phyloP scores from a whole-genome alignment of 2,888 invertebrate genomes.

The Steinernema carpocapsae region DNA sequence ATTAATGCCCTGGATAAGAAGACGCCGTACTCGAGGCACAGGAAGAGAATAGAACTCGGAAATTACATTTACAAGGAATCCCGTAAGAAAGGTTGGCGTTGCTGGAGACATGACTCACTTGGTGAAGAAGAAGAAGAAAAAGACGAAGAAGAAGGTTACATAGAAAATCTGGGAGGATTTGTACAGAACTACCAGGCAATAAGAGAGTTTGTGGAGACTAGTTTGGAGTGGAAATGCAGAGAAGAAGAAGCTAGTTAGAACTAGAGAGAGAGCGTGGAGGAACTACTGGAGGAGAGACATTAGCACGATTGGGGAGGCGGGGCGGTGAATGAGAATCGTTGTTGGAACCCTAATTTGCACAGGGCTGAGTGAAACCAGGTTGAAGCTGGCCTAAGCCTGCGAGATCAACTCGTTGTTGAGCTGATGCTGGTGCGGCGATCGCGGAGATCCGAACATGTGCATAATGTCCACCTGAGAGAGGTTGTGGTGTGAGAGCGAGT shows the following conservation, averaged over 20 bases:
- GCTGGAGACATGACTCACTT: slow-evolving; percentile 30
- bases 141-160: too few relatives aligned
- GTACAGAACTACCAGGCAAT: slow-evolving; percentile 29
- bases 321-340: slow-evolving; percentile 30
- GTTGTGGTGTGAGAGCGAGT: slow-evolving; percentile 32
- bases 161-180: slow-evolving; percentile 25
- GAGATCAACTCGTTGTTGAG: slow-evolving; percentile 35
- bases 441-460: slow-evolving; percentile 35
- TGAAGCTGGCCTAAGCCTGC: slow-evolving; percentile 30
- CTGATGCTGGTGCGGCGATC: slow-evolving; percentile 34
- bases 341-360: slow-evolving; percentile 24
- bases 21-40: slow-evolving; percentile 35
- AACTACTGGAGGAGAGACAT: slow-evolving; percentile 8
- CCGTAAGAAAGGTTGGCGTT: slow-evolving; percentile 29
- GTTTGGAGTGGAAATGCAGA: slow-evolving; percentile 33
- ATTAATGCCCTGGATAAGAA: slow-evolving; percentile 24
- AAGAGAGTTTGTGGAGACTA: slow-evolving; percentile 11
- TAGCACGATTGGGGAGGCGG: slow-evolving; percentile 32
- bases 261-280: neutral
- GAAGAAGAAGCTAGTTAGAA: slow-evolving; percentile 13
- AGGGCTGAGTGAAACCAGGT: neutral
- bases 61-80: slow-evolving; percentile 6
- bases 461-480: slow-evolving; percentile 35
- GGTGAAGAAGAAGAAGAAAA: too few relatives aligned
- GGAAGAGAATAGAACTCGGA: slow-evolving; percentile 8